phyloP scores from a whole-genome alignment of 2,797 vertebrate genomes.

The Pipistrellus kuhlii region DNA sequence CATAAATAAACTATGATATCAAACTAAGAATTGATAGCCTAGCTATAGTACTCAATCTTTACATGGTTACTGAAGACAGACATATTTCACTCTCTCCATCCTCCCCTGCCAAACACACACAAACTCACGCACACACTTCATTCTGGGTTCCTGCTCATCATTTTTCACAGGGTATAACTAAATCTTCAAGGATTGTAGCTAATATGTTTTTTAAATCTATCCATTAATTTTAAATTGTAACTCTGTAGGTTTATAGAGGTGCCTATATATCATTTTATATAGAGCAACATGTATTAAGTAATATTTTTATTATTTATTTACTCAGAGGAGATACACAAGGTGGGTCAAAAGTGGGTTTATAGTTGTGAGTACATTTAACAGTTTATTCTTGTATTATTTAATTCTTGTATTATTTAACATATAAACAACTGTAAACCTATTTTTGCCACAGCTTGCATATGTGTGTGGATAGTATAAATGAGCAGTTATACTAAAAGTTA shows the following conservation, averaged over 20 bases:
- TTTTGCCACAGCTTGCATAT: background rate
- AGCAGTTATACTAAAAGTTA: background rate
- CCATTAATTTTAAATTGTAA: constrained; percentile 44
- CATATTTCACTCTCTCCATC: background rate
- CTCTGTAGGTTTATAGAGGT: background rate
- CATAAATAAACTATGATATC: background rate
- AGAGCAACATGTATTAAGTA: background rate
- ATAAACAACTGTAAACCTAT: background rate
- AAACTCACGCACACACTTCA: background rate
- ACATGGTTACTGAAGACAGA: background rate
- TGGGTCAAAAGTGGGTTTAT: background rate
- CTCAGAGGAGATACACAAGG: background rate
- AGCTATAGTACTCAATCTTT: background rate
- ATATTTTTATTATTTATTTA: background rate
- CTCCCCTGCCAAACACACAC: background rate
- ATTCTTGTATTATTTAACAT: background rate
- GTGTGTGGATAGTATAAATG: background rate
- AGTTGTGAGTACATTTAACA: background rate
- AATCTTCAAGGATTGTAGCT: background rate
- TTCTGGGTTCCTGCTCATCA: background rate
- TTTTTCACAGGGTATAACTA: background rate
- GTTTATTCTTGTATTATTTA: background rate
- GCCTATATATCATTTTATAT: background rate
- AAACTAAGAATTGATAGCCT: background rate
- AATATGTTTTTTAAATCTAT: background rate